A percentile compares a stretch with the other conserved stretches of the same genome.
Conservation (phyloP, 2,797 vertebrate genomes). For the Acomys russatus region DNA sequence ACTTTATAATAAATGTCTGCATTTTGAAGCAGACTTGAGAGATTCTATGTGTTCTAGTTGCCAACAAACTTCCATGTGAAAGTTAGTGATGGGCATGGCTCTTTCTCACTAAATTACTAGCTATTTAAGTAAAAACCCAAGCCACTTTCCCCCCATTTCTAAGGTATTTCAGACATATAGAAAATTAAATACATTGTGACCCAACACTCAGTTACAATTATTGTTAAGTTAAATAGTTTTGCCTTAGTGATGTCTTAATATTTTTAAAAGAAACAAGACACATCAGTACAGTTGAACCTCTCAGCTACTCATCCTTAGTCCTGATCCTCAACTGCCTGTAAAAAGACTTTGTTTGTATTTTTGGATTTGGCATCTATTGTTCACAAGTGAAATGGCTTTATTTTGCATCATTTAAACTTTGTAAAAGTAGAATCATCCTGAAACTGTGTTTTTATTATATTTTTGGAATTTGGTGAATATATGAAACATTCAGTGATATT, state of each 20-base stretch:
- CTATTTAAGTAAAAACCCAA: not conserved
- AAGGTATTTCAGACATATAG: constrained; percentile 32
- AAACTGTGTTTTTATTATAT: not conserved
- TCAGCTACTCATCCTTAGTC: not conserved
- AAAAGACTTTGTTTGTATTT: too few species aligned
- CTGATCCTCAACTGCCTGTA: not conserved
- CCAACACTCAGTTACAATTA: not conserved
- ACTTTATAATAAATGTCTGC: constrained; percentile 62
- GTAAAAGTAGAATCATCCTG: not conserved
- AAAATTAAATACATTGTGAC: constrained; percentile 10
- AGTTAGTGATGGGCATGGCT: not conserved
- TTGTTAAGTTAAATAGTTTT: constrained; percentile 62
- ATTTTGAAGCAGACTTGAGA: constrained; percentile 60
- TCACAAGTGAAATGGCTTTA: not conserved
- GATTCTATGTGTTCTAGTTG: constrained; percentile 7
- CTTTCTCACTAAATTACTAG: not conserved
- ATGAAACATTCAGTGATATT: not conserved
- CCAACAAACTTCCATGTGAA: constrained; percentile 17
- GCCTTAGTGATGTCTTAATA: not conserved
- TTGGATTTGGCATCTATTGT: constrained; percentile 36
- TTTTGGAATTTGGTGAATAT: not conserved
- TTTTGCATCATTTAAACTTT: not conserved
- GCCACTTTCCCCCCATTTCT: not conserved
- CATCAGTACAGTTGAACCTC: not conserved
- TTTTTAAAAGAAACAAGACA: constrained; percentile 21